These are phyloP conservation scores for Hyperopisus bebe DNA, from an alignment of 2,113 vertebrate species.

Conservation along the genomic window DNA sequence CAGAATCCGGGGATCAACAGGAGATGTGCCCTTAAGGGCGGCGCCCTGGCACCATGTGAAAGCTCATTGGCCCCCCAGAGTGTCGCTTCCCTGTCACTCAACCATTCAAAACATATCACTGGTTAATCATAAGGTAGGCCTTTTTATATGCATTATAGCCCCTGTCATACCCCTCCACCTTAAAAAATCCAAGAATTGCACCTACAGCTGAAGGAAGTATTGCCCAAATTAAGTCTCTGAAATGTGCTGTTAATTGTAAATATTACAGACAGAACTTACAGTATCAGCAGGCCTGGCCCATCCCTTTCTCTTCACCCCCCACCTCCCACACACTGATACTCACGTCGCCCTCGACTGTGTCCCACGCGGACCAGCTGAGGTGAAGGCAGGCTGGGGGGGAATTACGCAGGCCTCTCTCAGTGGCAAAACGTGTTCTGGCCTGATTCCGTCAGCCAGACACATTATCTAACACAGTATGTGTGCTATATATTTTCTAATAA, in stretches of 20 bases:
- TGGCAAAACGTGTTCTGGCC: not conserved
- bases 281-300: not conserved
- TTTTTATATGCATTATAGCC: not conserved
- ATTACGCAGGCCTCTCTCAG: not conserved
- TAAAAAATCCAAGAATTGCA: not conserved
- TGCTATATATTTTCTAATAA: not conserved
- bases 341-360: not conserved
- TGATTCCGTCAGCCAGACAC: not conserved
- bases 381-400: not conserved
- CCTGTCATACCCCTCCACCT: not conserved
- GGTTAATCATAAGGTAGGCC: not conserved
- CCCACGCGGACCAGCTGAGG: not conserved
- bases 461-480: not conserved
- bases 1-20: not conserved
- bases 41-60: not conserved
- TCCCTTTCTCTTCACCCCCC: not conserved
- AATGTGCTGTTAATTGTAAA: not conserved
- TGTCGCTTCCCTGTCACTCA: not conserved
- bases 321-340: not conserved
- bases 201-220: not conserved
- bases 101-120: not conserved
- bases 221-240: not conserved
- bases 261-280: not conserved
- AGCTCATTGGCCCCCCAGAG: not conserved
- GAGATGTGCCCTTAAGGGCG: not conserved